Percentiles rank a stretch among this genome's conserved stretches.
Conservation (phyloP, 1,140 invertebrate species). For the Pollicipes pollicipes region DNA sequence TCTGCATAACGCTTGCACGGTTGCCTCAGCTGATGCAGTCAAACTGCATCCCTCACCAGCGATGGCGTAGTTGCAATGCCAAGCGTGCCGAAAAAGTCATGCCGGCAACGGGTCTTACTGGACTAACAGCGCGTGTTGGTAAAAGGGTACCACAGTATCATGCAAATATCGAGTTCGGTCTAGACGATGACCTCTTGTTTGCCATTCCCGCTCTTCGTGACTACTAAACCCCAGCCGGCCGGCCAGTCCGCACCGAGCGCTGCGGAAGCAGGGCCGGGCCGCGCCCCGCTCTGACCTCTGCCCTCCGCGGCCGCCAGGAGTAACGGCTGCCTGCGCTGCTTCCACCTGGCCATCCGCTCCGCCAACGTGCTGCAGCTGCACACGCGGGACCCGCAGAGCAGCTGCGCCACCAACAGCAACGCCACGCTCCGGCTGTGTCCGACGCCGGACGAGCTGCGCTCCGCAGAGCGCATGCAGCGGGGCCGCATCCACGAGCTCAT, state of each 20-base stretch:
- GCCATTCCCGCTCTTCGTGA: neutral
- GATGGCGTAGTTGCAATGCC: too few relatives aligned
- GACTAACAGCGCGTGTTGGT: too few relatives aligned
- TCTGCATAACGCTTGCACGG: too few relatives aligned
- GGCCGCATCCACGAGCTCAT: slow-evolving; percentile 29
- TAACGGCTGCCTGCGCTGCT: slow-evolving; percentile 4
- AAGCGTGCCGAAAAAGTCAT: too few relatives aligned
- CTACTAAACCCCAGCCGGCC: too few relatives aligned
- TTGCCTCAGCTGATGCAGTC: too few relatives aligned
- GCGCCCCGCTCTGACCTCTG: neutral
- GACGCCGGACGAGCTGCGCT: slow-evolving; percentile 23
- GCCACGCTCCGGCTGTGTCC: slow-evolving; percentile 32
- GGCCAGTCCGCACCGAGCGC: too few relatives aligned
- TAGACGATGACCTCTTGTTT: neutral
- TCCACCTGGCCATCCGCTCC: neutral
- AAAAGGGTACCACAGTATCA: neutral
- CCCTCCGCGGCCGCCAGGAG: neutral
- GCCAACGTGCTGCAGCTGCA: neutral
- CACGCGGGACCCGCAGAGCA: slow-evolving; percentile 10
- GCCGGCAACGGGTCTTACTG: too few relatives aligned
- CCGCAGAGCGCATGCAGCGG: slow-evolving; percentile 22
- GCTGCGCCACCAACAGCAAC: slow-evolving; percentile 4
- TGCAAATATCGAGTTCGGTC: neutral
- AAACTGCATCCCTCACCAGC: too few relatives aligned
- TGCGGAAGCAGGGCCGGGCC: too few relatives aligned